These are phyloP conservation scores for Drosophila aldrichi DNA, from an alignment of 2,888 invertebrate genomes.

Conservation along the genomic window DNA sequence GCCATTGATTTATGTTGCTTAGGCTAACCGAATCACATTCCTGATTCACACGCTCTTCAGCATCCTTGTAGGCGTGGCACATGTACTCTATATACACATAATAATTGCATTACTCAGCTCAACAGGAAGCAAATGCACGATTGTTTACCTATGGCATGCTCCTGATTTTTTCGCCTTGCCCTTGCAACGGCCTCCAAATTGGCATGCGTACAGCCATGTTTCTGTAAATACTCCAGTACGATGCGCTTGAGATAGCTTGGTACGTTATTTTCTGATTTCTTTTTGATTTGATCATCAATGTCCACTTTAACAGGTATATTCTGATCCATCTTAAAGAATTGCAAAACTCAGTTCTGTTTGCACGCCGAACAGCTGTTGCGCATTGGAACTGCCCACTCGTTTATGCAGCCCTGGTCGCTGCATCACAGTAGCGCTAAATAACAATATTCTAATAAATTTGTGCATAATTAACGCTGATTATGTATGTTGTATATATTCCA, in stretches of 20 bases:
- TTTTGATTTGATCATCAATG: neutral
- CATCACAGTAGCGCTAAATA: conserved; percentile 2
- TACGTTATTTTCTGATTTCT: neutral
- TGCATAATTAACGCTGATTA: neutral
- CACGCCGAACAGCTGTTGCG: conserved; percentile 51
- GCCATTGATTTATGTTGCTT: conserved; percentile 77
- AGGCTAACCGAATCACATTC: conserved; percentile 77
- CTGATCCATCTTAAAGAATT: conserved; percentile 17
- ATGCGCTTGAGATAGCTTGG: neutral
- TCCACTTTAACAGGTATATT: conserved; percentile 11
- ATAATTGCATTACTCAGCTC: neutral
- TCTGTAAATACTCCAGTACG: conserved; percentile 32
- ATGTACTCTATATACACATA: conserved; percentile 62
- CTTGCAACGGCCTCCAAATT: conserved; percentile 26
- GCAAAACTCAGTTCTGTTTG: neutral
- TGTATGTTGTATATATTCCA: neutral
- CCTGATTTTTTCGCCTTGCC: neutral
- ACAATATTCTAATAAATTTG: neutral
- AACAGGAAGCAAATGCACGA: neutral
- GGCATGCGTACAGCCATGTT: conserved; percentile 44
- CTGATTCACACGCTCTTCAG: conserved; percentile 65
- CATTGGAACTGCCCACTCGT: conserved; percentile 17
- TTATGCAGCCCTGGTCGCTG: conserved; percentile 37
- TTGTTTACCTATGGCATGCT: conserved; percentile 42
- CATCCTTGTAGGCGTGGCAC: conserved; percentile 50